Percentiles rank a stretch among this genome's conserved stretches.
Evolutionary conservation across 2,888 invertebrate genomes (phyloP).

Genomic region (Thymelicus acteon): DNA sequence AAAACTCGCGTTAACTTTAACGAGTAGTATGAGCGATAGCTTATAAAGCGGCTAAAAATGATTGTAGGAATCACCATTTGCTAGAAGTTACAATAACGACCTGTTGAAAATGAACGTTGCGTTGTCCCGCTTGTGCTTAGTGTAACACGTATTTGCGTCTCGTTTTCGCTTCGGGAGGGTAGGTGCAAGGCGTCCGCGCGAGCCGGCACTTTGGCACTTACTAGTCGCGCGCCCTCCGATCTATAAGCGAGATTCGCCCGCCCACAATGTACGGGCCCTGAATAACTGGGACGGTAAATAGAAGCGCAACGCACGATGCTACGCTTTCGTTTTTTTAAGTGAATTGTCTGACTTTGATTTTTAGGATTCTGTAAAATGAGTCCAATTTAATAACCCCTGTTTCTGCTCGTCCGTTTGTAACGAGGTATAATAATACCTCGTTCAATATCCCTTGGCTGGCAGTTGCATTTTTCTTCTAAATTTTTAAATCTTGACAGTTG

Average conservation of each 20-base stretch:
- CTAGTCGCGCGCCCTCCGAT: slow-evolving; percentile 72
- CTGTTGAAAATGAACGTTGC: slow-evolving; percentile 75
- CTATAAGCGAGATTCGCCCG: slow-evolving; percentile 72
- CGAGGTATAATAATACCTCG: too few relatives aligned
- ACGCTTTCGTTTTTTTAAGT: slow-evolving; percentile 19
- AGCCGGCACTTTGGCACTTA: slow-evolving; percentile 71
- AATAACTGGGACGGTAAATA: slow-evolving; percentile 79
- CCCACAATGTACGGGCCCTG: slow-evolving; percentile 63
- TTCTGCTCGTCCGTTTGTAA: too few relatives aligned
- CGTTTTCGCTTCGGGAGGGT: slow-evolving; percentile 53
- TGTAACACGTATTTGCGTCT: slow-evolving; percentile 61
- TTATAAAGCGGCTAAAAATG: slow-evolving; percentile 29
- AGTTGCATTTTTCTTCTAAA: too few relatives aligned
- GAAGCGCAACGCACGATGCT: slow-evolving; percentile 64
- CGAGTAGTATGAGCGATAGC: slow-evolving; percentile 19
- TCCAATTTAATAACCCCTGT: too few relatives aligned
- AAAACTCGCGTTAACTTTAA: slow-evolving; percentile 30
- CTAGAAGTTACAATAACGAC: slow-evolving; percentile 79
- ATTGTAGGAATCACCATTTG: slow-evolving; percentile 72
- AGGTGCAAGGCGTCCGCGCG: slow-evolving; percentile 71
- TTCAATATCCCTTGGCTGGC: too few relatives aligned
- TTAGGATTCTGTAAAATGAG: not conserved
- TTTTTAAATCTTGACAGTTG: too few relatives aligned
- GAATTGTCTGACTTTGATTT: slow-evolving; percentile 22
- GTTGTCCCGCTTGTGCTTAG: slow-evolving; percentile 66